Evolutionary conservation across 1,140 invertebrate species (phyloP), one percentile per base, ranked within the genome.

Genomic region (Paraescarpia echinospica): DNA sequence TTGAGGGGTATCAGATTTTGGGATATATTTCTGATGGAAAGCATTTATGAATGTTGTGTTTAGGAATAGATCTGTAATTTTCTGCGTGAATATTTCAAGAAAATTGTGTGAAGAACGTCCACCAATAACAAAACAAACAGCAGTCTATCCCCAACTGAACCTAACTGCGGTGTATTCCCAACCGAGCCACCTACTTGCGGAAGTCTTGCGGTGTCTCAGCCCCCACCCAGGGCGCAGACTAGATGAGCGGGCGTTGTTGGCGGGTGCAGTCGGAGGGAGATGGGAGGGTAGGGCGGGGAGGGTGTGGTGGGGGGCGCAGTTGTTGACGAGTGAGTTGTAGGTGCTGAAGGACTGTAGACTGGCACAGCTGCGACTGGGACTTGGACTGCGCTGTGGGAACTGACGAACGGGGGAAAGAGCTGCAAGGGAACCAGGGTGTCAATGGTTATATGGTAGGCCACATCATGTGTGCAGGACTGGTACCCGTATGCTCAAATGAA

Each of bases 251-350:
- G 35, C 35, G n/a, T 12, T 90, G 90, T 41, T 41, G 34, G n/a
- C n/a, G 8, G 90, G 90, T 90, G 12, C 59, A 12, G 59, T 4
- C 2, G 59, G 59, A 4, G 59, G 59, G 59, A 77, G 59, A 18
- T 77, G 59, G 59, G 59, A 77, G 59, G 59, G 90, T 27, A 90
- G 34, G 90, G 90, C 90, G 27, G 34, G 90, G 18, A 35, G 90
- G 27, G 90, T 90, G 34, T 34, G 34, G 35, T 34, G 91, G 34
- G 34, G 91, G 48, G 48, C 90, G 41, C 41, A 93, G 89, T 88
- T 93, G 18, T 92, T 93, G 5, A 91, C 91, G 34, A 93, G 92
- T 31, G 93, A 93, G 89, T 91, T 93, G 90, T 59, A 93, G 27
- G 93, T 93, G 33, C 35, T 35, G 34, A 35, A 35, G 89, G 93